phyloP scores from a whole-genome alignment of 2,797 vertebrate genomes.

The Coregonus sp. region DNA sequence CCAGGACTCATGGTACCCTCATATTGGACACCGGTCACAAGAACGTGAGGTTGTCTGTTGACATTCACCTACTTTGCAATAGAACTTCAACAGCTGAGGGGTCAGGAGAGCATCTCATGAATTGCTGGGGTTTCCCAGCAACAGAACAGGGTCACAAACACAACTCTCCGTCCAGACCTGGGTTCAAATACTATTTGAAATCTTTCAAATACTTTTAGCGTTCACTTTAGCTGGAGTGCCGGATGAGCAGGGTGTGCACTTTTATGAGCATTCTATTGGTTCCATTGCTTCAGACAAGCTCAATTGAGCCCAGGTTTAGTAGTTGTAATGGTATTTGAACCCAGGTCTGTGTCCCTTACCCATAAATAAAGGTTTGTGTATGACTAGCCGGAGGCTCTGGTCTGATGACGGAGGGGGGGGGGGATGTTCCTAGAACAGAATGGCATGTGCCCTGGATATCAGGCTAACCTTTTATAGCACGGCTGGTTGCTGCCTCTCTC shows the following conservation, averaged over 20 bases:
- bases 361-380: slow-evolving; percentile 55
- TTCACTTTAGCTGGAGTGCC: too few species aligned
- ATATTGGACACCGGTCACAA: neutral
- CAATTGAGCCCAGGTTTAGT: too few species aligned
- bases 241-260: too few species aligned
- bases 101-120: slow-evolving; percentile 5
- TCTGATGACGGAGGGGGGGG: slow-evolving; percentile 23
- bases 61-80: slow-evolving; percentile 27
- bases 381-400: slow-evolving; percentile 36
- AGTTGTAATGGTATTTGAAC: neutral
- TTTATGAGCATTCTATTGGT: too few species aligned
- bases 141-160: slow-evolving; percentile 43
- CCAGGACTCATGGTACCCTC: neutral
- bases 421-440: slow-evolving; percentile 64
- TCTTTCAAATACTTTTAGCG: too few species aligned
- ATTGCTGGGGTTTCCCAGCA: slow-evolving; percentile 28
- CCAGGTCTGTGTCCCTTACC: slow-evolving; percentile 8
- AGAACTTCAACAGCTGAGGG: neutral
- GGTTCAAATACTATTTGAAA: too few species aligned
- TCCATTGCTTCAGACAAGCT: too few species aligned
- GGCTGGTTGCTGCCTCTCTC: slow-evolving; percentile 31
- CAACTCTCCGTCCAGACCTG: neutral
- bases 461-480: slow-evolving; percentile 61
- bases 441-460: slow-evolving; percentile 58
- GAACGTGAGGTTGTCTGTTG: slow-evolving; percentile 42